Base-by-base conservation (phyloP, 1,140 invertebrate species). In the Bombus pyrosoma region DNA sequence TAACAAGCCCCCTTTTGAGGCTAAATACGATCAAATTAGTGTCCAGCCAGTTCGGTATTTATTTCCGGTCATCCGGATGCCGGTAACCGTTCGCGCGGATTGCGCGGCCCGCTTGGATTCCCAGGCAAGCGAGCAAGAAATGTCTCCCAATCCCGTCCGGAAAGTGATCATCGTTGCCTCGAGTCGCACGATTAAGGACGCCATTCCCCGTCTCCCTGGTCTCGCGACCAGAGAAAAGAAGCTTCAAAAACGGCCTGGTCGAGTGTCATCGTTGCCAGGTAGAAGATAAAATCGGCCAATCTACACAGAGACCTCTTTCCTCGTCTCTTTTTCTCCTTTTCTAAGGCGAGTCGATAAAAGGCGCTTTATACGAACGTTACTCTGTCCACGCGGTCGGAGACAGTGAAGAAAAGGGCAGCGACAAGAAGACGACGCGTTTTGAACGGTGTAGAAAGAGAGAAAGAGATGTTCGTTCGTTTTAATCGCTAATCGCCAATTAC, bases 401-500 rank as follows among this genome's bases (percentile, higher is more conserved):
- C 66, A 57, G 73, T 62, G 73, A 81, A 73, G 68, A 86, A 82
- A 43, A 79, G 62, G 34, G 81, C 34, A 78, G 74, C 43, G 74
- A 72, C 69, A 64, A 57, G 74, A 81, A 41, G 62, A 73, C 18
- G 59, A 28, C 22, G 43, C 64, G 3, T 28, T 32, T 10, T 32
- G 8, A 66, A 39, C n/a, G 28, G 28, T 13, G 59, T 32, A 28
- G 47, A 73, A 47, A 80, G 84, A 86, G 76, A 78, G 77, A 87
- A 62, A 86, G 75, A 88, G 78, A 91, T 64, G 81, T 82, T 59
- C 79, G 93, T 94, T 94, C 93, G 94, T 95, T 95, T 95, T 95
- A 95, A 95, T 95, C 94, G 95, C 93, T 95, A 95, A 95, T 95
- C 95, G 94, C 94, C 94, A 95, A 95, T 95, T 95, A 95, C 94